phyloP scores from a whole-genome alignment of 2,888 invertebrate species.

The Apodemia hepburni region DNA sequence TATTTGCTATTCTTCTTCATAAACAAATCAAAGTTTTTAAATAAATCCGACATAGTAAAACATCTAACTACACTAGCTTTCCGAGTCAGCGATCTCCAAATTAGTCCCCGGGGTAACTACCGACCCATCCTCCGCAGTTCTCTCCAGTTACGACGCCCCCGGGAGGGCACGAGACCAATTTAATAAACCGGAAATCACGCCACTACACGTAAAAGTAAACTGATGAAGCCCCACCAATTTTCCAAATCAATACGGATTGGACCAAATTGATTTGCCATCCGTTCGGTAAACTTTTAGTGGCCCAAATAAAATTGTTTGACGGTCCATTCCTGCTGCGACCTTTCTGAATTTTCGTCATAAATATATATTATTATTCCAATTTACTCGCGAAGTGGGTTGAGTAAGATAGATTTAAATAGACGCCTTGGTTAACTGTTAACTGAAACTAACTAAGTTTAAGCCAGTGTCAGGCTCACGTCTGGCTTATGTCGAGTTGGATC shows the following conservation, averaged over 20 bases:
- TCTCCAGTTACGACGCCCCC: neutral
- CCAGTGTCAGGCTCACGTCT: no score
- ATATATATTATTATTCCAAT: no score
- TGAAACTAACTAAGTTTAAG: no score
- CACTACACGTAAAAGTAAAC: constrained; percentile 8
- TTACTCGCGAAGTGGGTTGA: no score
- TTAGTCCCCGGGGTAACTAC: neutral
- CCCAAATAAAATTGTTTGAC: neutral
- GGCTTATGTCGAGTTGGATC: no score
- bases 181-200: constrained; percentile 8
- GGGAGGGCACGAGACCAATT: constrained; percentile 6
- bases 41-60: neutral
- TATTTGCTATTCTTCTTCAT: no score
- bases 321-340: neutral
- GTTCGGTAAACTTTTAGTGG: neutral
- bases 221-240: neutral
- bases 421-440: no score
- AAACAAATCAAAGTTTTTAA: neutral
- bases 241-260: constrained; percentile 7
- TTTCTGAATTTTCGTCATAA: neutral
- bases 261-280: neutral
- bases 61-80: neutral
- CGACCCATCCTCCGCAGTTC: neutral
- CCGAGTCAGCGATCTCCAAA: neutral
- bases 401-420: no score